A percentile compares a stretch with the other conserved stretches of the same genome.
Evolutionary conservation across 2,113 vertebrate species (phyloP).

Genomic region (Lamprologus callipterus): DNA sequence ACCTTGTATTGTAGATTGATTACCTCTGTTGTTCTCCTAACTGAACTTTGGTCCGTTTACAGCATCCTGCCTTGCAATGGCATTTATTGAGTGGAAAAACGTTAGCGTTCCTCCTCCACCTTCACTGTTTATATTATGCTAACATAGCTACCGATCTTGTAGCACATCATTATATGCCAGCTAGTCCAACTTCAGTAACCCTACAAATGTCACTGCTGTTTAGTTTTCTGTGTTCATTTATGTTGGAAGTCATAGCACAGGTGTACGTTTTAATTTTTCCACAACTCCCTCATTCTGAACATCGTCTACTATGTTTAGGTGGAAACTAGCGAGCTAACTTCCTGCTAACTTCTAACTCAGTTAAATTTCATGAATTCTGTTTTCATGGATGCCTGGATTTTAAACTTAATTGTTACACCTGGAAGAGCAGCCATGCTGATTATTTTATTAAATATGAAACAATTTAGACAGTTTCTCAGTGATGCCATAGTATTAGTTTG

Average conservation of each 20-base stretch:
- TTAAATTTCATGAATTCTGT: neutral
- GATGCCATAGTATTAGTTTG: neutral
- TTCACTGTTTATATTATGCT: neutral
- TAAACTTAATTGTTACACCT: neutral
- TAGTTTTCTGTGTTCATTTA: neutral
- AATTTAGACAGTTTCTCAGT: neutral
- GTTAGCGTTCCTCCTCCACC: neutral
- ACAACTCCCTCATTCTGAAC: neutral
- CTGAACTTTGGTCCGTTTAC: neutral
- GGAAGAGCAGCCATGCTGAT: neutral
- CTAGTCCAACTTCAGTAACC: neutral
- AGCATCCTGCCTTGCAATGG: neutral
- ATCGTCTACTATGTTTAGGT: neutral
- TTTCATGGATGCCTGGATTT: neutral
- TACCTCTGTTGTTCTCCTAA: neutral
- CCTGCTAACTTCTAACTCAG: neutral
- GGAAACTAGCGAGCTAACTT: neutral
- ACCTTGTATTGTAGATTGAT: neutral
- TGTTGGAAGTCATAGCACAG: neutral
- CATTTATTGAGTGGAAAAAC: neutral
- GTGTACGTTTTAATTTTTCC: neutral
- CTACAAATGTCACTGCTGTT: neutral
- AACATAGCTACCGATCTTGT: neutral
- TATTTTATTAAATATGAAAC: neutral
- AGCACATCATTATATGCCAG: neutral